phyloP scores from a whole-genome alignment of 2,888 invertebrate species.

The Seladonia tumulorum region DNA sequence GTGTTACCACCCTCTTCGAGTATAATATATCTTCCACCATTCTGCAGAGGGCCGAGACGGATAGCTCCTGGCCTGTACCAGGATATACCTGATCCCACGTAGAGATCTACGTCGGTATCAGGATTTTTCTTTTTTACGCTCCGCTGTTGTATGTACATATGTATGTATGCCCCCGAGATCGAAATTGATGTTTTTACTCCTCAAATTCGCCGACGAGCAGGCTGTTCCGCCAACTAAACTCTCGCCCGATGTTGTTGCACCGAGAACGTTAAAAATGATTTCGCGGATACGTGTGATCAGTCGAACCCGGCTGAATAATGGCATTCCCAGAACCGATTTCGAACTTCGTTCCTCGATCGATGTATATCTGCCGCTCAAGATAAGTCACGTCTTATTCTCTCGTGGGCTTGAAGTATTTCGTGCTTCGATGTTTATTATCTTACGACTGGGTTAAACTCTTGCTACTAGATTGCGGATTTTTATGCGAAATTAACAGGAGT shows the following conservation, averaged over 20 bases:
- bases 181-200: slow-evolving; percentile 68
- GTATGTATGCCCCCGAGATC: slow-evolving; percentile 53
- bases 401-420: background rate
- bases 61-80: slow-evolving; percentile 71
- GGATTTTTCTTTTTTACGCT: slow-evolving; percentile 66
- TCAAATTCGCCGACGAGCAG: slow-evolving; percentile 59
- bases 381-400: background rate
- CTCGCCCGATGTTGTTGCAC: slow-evolving; percentile 30
- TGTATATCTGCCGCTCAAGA: background rate
- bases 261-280: slow-evolving; percentile 52
- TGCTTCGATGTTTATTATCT: background rate
- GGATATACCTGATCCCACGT: slow-evolving; percentile 72
- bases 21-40: slow-evolving; percentile 79
- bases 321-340: background rate
- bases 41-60: slow-evolving; percentile 74
- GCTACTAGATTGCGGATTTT: too few species aligned
- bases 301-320: slow-evolving; percentile 24
- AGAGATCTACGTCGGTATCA: slow-evolving; percentile 61
- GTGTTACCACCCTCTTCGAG: slow-evolving; percentile 79
- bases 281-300: slow-evolving; percentile 18
- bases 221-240: slow-evolving; percentile 5
- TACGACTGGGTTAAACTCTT: background rate
- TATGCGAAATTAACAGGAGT: background rate
- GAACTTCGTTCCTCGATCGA: background rate
- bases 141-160: slow-evolving; percentile 52